Evolutionary conservation across 2,113 vertebrate species (phyloP).

Genomic region (Cervus canadensis): DNA sequence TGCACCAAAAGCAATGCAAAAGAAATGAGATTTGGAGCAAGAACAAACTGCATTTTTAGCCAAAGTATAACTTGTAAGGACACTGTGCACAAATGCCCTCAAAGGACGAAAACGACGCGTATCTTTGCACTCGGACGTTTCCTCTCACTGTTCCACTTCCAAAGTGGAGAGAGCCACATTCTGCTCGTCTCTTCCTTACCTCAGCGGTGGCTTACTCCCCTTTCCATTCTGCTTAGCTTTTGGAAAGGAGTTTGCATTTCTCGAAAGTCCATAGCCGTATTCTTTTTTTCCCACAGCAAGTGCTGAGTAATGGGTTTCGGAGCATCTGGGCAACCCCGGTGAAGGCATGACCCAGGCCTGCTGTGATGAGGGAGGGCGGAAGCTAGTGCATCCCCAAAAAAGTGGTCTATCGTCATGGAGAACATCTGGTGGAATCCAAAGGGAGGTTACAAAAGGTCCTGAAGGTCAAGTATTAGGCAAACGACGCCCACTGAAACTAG

Average conservation of each 20-base stretch:
- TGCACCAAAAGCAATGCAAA: not conserved
- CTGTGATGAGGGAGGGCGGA: not conserved
- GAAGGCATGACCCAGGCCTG: not conserved
- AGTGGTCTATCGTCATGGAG: not conserved
- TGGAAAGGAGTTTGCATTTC: not conserved
- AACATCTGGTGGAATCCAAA: conserved; percentile 45
- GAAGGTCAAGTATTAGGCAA: conserved; percentile 42
- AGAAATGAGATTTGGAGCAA: not conserved
- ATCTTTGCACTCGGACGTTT: fast-evolving
- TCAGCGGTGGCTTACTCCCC: fast-evolving
- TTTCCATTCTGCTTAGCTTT: not conserved
- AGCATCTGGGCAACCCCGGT: not conserved
- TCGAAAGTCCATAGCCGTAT: not conserved
- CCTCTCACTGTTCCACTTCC: fast-evolving
- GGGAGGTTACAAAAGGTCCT: conserved; percentile 44
- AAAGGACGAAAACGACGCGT: fast-evolving
- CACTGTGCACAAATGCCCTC: not conserved
- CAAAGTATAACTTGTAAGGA: not conserved
- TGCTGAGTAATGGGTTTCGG: not conserved
- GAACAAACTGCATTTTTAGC: not conserved
- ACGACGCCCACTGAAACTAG: not conserved
- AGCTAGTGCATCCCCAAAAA: not conserved
- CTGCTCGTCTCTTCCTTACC: not conserved
- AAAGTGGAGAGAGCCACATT: not conserved
- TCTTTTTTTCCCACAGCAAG: not conserved